Evolutionary conservation across 2,888 invertebrate species (phyloP).

Genomic region (Adelphocoris suturalis): DNA sequence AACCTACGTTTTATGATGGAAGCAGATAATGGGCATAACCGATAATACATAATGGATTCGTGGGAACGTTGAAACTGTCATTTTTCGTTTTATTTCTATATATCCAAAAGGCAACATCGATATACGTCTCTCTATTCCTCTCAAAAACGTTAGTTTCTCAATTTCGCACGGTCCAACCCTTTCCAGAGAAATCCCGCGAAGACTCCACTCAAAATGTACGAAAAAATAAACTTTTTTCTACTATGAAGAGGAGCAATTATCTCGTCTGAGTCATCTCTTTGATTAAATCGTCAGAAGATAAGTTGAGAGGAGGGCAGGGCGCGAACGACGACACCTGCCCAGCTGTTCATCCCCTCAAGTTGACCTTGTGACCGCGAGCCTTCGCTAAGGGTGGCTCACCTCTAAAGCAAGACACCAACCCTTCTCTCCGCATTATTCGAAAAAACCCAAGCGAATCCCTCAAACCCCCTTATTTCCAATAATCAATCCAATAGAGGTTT

Average conservation of each 20-base stretch:
- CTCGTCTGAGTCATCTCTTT: not conserved
- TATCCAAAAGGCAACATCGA: no score
- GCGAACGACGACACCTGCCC: not conserved
- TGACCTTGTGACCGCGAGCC: conserved; percentile 14
- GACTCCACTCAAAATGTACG: not conserved
- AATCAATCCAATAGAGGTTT: conserved; percentile 25
- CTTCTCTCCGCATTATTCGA: not conserved
- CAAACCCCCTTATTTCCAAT: conserved; percentile 31
- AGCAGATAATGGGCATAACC: no score
- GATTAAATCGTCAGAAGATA: not conserved
- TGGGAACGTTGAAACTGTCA: no score
- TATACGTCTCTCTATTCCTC: not conserved
- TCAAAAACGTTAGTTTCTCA: not conserved
- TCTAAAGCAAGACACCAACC: not conserved
- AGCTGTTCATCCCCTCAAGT: not conserved
- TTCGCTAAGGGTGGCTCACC: not conserved
- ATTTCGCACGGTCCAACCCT: conserved; percentile 8
- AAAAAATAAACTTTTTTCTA: not conserved
- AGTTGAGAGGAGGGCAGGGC: not conserved
- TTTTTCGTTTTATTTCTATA: no score
- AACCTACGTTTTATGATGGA: no score
- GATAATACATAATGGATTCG: no score
- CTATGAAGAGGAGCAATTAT: not conserved
- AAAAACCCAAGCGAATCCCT: conserved; percentile 16
- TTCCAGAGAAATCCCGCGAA: not conserved